Evolutionary conservation across 1,140 invertebrate species (phyloP), one percentile per base, ranked within the genome.

Genomic region (Dreissena polymorpha): DNA sequence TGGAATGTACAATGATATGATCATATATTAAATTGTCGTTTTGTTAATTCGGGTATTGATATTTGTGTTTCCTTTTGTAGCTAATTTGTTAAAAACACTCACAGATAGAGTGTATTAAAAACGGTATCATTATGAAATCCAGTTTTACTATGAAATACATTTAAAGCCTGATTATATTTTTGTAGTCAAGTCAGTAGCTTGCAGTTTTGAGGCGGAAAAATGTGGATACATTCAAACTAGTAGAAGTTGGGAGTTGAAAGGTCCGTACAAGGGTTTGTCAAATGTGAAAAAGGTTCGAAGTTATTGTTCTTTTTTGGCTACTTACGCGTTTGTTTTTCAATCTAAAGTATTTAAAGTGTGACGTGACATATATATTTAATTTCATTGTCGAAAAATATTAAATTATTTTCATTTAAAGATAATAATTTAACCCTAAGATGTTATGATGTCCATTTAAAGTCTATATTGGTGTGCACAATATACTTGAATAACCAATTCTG

Each of bases 151-250:
- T 63, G 60, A 63, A 5, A 25, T n/a, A 39, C 29, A 49, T 10
- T n/a, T 49, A 13, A 14, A 29, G 10, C 16, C 25, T 10, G 6
- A 27, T 23, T 60, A 10, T 64, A 5, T 2, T 39, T 39, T 39
- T 75, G 12, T 49, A 75, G 73, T 13, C 5, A 13, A 57, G 23
- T 64, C 73, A 50, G 73, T 75, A 5, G 16, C 27, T 21, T 75
- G 73, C 65, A 25, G 18, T 16, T 75, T 75, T 57, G 14, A 39
- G 6, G 18, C 10, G 18, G 57, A 49, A 14, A 64, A 16, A n/a
- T 75, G 73, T 49, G 57, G 73, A 0, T 75, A 75, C n/a, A 75
- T n/a, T 21, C 55, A 0, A 50, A 39, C 39, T 21, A 27, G 49
- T 27, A 25, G 18, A 21, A 14, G 18, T 8, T 75, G 73, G 73